Evolutionary conservation across 2,797 vertebrate species (phyloP), one percentile per base, ranked within the genome.

Genomic region (Prionace glauca): DNA sequence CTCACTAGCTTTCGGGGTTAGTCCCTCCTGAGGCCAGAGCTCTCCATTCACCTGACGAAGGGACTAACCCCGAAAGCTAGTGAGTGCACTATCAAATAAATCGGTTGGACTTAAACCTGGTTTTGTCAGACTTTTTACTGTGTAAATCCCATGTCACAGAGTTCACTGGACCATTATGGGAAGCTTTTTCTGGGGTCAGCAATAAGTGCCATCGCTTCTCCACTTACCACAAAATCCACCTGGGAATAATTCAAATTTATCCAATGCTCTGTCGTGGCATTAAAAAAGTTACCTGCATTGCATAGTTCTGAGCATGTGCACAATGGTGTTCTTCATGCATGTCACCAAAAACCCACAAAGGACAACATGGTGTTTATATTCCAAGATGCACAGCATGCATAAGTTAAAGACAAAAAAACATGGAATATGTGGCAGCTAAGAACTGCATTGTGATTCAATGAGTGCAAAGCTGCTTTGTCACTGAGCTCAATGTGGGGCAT

Each of bases 381-480:
- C 81, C 22, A 45, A 45, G 81, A 84, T 84, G 41, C 81, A 84
- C 81, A 84, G 81, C 81, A 84, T 84, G 81, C 20, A 84, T 45
- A 84, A 45, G 20, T 84, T 41, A 24, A 84, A 84, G 81, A 84
- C 81, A 84, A 84, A 41, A 22, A 7, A 84, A 45, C 81, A 24
- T 84, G 41, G 41, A 41, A 84, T 45, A 84, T 41, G 81, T 45
- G 41, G 81, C 20, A 45, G 81, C 36, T 36, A 20, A 45, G 81
- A 45, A 84, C 41, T 84, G 22, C 81, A 84, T 84, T 84, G 79
- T 84, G 79, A 45, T 84, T 84, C 79, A 84, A 84, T 84, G 81
- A 84, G 36, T 84, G 81, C 41, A 84, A 84, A 84, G 81, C 41
- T 84, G 81, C 36, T 84, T 84, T 84, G 81, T 84, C 81, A 45